Percentiles rank a stretch among this genome's conserved stretches.
phyloP scores from a whole-genome alignment of 2,113 vertebrate species.

The Paraplagusia blochii region DNA sequence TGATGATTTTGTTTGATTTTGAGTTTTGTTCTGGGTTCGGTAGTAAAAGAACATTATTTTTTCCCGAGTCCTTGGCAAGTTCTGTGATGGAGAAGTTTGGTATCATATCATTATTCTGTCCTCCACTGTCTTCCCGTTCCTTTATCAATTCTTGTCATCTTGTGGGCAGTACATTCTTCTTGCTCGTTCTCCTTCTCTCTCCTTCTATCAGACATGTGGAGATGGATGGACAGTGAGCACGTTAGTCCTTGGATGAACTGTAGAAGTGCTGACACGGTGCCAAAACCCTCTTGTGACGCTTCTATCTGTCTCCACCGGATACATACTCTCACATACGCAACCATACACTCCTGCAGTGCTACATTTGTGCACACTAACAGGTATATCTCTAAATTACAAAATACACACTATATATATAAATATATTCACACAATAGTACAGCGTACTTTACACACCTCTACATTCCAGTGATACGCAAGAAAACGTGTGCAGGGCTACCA shows the following conservation, averaged over 20 bases:
- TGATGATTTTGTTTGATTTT: conserved; percentile 2
- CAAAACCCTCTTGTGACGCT: conserved; percentile 57
- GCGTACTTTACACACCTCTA: neutral
- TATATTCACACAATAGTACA: conserved; percentile 10
- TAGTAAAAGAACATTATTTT: conserved; percentile 14
- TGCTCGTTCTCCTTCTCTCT: conserved; percentile 12
- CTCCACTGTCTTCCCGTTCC: conserved; percentile 14
- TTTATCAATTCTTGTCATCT: conserved; percentile 15
- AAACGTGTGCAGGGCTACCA: conserved; percentile 12
- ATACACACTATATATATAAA: conserved; percentile 13
- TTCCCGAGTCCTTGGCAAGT: conserved; percentile 13
- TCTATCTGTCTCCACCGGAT: conserved; percentile 61
- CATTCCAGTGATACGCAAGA: neutral
- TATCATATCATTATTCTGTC: conserved; percentile 20
- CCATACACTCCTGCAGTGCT: conserved; percentile 2
- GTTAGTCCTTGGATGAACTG: conserved; percentile 72
- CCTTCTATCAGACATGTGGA: conserved; percentile 35
- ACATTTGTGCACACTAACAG: conserved; percentile 11
- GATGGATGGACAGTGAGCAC: conserved; percentile 61
- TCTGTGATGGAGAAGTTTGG: conserved; percentile 8
- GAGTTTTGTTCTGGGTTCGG: conserved; percentile 4
- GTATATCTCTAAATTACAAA: conserved; percentile 29
- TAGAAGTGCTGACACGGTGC: conserved; percentile 65
- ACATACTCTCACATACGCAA: conserved; percentile 5
- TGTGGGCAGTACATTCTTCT: conserved; percentile 21